A percentile compares a stretch with the other conserved stretches of the same genome.
Conservation (phyloP, 1,140 invertebrate species). For the Euura saliciscinereae region DNA sequence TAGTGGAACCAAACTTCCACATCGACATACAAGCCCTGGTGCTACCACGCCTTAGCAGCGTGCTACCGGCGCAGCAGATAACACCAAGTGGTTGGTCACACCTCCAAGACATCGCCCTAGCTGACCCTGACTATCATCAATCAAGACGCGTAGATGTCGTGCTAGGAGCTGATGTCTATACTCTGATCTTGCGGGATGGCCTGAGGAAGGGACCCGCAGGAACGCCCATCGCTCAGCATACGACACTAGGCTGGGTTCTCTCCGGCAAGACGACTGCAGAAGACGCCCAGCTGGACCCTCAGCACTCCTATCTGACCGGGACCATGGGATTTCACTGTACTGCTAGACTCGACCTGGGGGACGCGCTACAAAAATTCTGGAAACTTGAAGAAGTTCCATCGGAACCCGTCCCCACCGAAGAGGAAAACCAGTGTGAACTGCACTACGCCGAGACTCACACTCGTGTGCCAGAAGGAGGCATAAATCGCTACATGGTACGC, state of each 20-base stretch:
- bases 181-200: conserved; percentile 7
- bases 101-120: not conserved
- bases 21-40: not conserved
- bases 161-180: conserved; percentile 16
- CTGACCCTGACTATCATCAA: not conserved
- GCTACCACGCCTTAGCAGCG: not conserved
- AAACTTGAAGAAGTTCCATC: conserved; percentile 13
- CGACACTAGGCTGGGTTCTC: conserved; percentile 19
- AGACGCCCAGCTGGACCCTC: not conserved
- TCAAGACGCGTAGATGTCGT: not conserved
- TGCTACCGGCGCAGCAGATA: not conserved
- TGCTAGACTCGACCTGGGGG: conserved; percentile 12
- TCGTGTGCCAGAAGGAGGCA: not conserved
- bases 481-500: not conserved
- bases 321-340: too few species aligned
- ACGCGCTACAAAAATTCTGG: conserved; percentile 13
- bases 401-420: not conserved
- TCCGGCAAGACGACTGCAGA: conserved; percentile 11
- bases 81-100: not conserved
- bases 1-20: not conserved
- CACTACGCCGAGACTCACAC: not conserved
- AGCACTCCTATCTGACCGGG: too few species aligned
- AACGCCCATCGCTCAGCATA: conserved; percentile 18
- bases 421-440: not conserved
- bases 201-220: conserved; percentile 1